Base-by-base conservation (phyloP, 2,797 vertebrate genomes). In the Sphenodon punctatus region DNA sequence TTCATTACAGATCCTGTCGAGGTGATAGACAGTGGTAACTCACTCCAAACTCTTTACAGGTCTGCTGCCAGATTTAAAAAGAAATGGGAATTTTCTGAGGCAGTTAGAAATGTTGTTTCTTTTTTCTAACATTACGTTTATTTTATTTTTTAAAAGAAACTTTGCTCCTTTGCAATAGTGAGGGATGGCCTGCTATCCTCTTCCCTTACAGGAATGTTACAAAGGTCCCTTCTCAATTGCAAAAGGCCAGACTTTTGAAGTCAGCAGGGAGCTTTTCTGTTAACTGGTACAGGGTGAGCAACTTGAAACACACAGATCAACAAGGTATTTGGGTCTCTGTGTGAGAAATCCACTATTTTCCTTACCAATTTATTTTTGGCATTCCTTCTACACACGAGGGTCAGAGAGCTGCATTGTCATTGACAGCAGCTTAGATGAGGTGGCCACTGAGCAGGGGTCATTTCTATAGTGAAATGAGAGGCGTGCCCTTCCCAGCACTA, bases 1-100 rank as follows among this genome's bases (percentile, higher is more conserved):
- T 97, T 96, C 96, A 96, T 97, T 96, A 95, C 97, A 97, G 97
- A 97, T 96, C 94, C 92, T 82, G 45, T 72, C 80, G 94, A 95
- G 94, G 93, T 94, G 94, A 94, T 91, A 93, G 89, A 92, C 94
- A 90, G 64, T 15, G 69, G 82, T 75, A 77, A 58, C 81, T 84
- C 78, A 90, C 89, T 88, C 75, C 89, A 80, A 85, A 82, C 84
- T 89, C 90, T 73, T 80, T 75, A 27, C 59, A 58, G 82, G 84
- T 88, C 82, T 66, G 61, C 82, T 93, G 84, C 89, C 90, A 91
- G 80, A 76, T 91, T 92, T 0, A 27, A 88, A 79, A 84, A 81
- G 86, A 83, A 82, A 86, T 79, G 76, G 84, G 65, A 77, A n/a
- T n/a, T n/a, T 80, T 88, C 71, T 43, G 87, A 38, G 80, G 60